phyloP scores from a whole-genome alignment of 2,797 vertebrate species.

The Anableps anableps region DNA sequence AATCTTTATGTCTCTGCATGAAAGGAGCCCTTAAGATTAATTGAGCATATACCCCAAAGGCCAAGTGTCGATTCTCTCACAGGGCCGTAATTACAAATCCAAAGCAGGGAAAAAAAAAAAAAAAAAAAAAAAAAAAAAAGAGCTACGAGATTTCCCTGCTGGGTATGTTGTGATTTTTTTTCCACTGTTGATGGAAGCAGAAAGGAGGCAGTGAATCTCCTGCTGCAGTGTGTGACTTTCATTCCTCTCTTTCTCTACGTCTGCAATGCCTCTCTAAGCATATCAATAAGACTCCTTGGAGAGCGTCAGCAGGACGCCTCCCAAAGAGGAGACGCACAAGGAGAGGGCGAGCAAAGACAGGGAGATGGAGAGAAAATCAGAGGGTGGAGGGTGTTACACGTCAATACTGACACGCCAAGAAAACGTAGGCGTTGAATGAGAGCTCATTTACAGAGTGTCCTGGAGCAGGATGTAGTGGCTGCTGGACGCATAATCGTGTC shows the following conservation, averaged over 20 bases:
- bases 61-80: slow-evolving; percentile 39
- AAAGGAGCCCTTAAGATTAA: slow-evolving; percentile 41
- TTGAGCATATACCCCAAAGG: slow-evolving; percentile 45
- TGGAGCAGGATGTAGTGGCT: slow-evolving; percentile 29
- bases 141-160: slow-evolving; percentile 60
- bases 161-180: slow-evolving; percentile 59
- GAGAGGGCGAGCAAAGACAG: slow-evolving; percentile 36
- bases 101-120: slow-evolving; percentile 36
- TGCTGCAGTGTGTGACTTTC: slow-evolving; percentile 68
- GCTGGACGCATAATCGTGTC: slow-evolving; percentile 42
- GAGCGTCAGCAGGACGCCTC: slow-evolving; percentile 76
- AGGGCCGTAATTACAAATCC: slow-evolving; percentile 34
- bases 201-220: slow-evolving; percentile 54
- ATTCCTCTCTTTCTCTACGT: slow-evolving; percentile 42
- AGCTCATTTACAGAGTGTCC: slow-evolving; percentile 45
- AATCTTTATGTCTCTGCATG: slow-evolving; percentile 38
- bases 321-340: slow-evolving; percentile 61
- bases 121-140: slow-evolving; percentile 38
- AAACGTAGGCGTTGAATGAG: slow-evolving; percentile 46
- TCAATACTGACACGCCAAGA: slow-evolving; percentile 37
- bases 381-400: slow-evolving; percentile 23
- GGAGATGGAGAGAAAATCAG: slow-evolving; percentile 19
- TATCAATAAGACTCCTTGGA: slow-evolving; percentile 79
- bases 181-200: slow-evolving; percentile 52
- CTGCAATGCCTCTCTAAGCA: slow-evolving; percentile 73